Base-by-base conservation (phyloP, 2,113 vertebrate genomes). In the Passerina amoena region DNA sequence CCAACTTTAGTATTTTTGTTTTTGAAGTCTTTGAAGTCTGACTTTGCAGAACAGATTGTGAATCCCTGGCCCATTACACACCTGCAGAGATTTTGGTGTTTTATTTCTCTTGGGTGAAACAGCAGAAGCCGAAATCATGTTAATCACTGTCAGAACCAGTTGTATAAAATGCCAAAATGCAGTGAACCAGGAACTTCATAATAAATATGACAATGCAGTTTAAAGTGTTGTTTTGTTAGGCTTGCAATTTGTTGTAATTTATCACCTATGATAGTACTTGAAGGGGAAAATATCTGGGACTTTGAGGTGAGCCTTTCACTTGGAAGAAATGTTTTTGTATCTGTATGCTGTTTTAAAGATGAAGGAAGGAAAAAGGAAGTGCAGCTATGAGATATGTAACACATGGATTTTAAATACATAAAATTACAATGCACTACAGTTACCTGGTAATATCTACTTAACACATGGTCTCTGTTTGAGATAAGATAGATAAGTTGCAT, bases 121-220 rank as follows among this genome's bases (percentile, higher is more conserved):
- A 97, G 96, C 96, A 94, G 95, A 98, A 97, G 97, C 98, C 97
- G 95, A 96, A 98, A 97, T 96, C 97, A 93, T 98, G 98, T 98
- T 98, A 98, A 98, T 98, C 98, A 98, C 96, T 98, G 98, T 98
- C 98, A 98, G 98, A 98, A 98, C 98, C 97, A 98, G 97, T 98
- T 98, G 98, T 98, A 98, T 96, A 98, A 98, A 98, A 98, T 98
- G 98, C 97, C 98, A 98, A 97, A 98, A 98, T 96, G 94, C 98
- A 98, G 81, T 92, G 98, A 98, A 98, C 97, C 97, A 96, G 94
- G 96, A 90, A 83, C 97, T 97, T 97, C 97, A 93, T 98, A 98
- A 98, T 97, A 98, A 97, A 98, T 97, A 98, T 97, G 97, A 98
- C 98, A 98, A 96, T 97, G 77, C 92, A 95, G 92, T 97, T 96